These are phyloP conservation scores for Pangasius djambal DNA, from an alignment of 2,797 vertebrate genomes.

Conservation along the genomic window DNA sequence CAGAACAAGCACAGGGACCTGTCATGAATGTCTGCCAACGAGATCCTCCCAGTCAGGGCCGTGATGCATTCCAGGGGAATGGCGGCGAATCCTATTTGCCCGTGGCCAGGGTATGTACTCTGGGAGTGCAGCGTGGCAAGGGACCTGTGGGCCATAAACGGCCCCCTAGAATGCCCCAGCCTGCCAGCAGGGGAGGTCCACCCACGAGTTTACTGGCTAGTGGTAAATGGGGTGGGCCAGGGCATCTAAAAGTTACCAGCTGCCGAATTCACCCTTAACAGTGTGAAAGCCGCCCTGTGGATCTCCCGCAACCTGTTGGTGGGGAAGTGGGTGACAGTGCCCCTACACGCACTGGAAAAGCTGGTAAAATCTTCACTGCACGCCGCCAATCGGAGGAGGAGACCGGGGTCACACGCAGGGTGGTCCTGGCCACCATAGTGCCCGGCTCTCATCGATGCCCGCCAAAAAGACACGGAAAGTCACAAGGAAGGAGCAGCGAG, in stretches of 20 bases:
- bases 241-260: not conserved
- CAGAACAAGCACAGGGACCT: conserved; percentile 34
- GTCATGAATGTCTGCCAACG: conserved; percentile 47
- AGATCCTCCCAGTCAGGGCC: conserved; percentile 45
- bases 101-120: no score
- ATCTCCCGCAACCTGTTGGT: not conserved
- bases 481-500: not conserved
- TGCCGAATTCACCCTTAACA: not conserved
- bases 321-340: not conserved
- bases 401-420: not conserved
- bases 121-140: conserved; percentile 8
- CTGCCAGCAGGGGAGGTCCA: conserved; percentile 19
- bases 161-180: conserved; percentile 15
- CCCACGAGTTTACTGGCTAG: no score
- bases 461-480: not conserved
- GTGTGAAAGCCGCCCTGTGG: not conserved
- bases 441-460: no score
- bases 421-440: not conserved
- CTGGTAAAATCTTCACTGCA: not conserved
- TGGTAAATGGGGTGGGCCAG: no score
- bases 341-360: not conserved
- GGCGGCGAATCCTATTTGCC: no score
- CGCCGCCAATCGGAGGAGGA: not conserved
- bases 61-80: no score
- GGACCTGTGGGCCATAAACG: conserved; percentile 10